phyloP scores from a whole-genome alignment of 2,888 invertebrate genomes.

The Orthosia incerta region DNA sequence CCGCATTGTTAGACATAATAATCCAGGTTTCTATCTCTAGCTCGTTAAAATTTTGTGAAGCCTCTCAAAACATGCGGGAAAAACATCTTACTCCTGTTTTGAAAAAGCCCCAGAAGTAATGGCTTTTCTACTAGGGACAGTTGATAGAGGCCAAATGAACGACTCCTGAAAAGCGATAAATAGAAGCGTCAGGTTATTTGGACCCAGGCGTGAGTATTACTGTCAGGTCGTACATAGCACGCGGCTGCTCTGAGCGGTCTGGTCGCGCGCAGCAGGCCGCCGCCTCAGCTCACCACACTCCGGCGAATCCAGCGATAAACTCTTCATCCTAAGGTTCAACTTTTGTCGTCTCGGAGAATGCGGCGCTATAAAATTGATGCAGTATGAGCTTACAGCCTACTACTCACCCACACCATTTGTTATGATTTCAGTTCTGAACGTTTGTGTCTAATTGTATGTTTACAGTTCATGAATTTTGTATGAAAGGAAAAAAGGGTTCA shows the following conservation, averaged over 20 bases:
- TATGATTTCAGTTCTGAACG: slow-evolving; percentile 55
- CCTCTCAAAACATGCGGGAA: background rate
- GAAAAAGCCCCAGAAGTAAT: background rate
- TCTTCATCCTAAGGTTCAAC: slow-evolving; percentile 99
- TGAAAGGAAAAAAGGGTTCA: slow-evolving; percentile 31
- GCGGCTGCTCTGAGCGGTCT: slow-evolving; percentile 91
- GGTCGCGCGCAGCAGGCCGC: slow-evolving; percentile 89
- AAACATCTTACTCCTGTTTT: background rate
- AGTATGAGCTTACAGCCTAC: slow-evolving; percentile 78
- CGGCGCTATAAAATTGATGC: slow-evolving; percentile 94
- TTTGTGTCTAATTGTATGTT: slow-evolving; percentile 38
- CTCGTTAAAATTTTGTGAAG: slow-evolving; percentile 26
- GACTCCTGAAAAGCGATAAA: slow-evolving; percentile 44
- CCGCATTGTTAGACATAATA: slow-evolving; percentile 14
- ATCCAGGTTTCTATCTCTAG: background rate
- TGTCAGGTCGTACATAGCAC: slow-evolving; percentile 91
- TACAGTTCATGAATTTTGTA: slow-evolving; percentile 38
- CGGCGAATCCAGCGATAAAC: slow-evolving; percentile 98
- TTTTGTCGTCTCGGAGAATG: slow-evolving; percentile 99
- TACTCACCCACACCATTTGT: slow-evolving; percentile 71
- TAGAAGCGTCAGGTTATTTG: slow-evolving; percentile 79
- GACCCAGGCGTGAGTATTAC: slow-evolving; percentile 78
- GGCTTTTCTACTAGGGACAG: slow-evolving; percentile 2
- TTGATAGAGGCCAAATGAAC: slow-evolving; percentile 19
- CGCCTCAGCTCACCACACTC: slow-evolving; percentile 96